Conservation (phyloP, 2,113 vertebrate species). For the Hystrix cristata region DNA sequence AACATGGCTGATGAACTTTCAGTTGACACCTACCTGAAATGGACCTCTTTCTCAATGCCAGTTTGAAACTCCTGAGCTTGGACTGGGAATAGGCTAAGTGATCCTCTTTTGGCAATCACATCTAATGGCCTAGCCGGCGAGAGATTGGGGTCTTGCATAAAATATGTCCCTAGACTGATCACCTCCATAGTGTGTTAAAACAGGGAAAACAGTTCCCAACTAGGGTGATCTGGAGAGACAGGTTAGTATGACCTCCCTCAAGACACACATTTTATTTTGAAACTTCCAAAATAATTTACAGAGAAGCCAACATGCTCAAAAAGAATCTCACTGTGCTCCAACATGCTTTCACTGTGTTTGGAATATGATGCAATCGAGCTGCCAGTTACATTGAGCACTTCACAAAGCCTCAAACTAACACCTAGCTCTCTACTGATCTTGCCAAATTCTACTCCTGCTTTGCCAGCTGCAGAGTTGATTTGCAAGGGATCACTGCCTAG, state of each 20-base stretch:
- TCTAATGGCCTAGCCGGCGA: background rate
- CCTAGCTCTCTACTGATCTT: background rate
- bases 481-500: background rate
- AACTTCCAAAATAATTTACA: background rate
- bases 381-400: background rate
- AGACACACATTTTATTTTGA: background rate
- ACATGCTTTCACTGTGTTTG: rapidly evolving
- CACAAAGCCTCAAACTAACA: background rate
- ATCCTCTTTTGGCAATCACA: background rate
- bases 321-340: background rate
- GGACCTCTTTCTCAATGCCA: background rate
- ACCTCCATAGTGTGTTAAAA: background rate
- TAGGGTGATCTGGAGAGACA: background rate
- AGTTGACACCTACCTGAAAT: background rate
- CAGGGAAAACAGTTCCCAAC: background rate
- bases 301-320: background rate
- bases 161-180: background rate
- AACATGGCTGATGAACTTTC: background rate
- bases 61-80: background rate
- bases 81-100: background rate
- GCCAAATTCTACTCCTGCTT: background rate
- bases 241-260: background rate
- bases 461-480: background rate
- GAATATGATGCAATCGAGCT: background rate
- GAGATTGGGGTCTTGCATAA: background rate